These are phyloP conservation scores for Holacanthus passer DNA, from an alignment of 2,113 vertebrate species.

Conservation along the genomic window DNA sequence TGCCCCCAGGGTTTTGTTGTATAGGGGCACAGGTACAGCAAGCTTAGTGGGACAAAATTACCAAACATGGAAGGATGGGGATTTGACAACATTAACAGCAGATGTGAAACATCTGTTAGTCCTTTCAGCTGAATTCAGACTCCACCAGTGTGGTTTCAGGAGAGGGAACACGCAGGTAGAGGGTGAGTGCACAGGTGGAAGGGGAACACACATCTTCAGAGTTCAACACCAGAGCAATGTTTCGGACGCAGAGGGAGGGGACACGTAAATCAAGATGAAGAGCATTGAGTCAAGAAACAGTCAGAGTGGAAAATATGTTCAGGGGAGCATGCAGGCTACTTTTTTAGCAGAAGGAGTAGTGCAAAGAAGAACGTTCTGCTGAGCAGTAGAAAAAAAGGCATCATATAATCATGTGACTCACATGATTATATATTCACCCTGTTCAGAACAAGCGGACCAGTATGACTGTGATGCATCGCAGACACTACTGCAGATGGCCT, in stretches of 20 bases:
- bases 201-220: background rate
- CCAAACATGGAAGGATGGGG: background rate
- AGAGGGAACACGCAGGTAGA: too few relatives aligned
- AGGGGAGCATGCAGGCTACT: background rate
- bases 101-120: conserved; percentile 1
- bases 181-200: background rate
- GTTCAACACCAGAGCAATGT: background rate
- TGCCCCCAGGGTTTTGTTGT: conserved; percentile 7
- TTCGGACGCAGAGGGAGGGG: background rate
- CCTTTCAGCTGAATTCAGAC: background rate
- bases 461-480: background rate
- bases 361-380: conserved; percentile 21
- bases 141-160: too few relatives aligned
- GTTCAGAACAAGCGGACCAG: conserved; percentile 4
- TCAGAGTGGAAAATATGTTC: conserved; percentile 8
- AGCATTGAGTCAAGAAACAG: conserved; percentile 8
- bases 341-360: conserved; percentile 16
- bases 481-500: background rate
- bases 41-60: conserved; percentile 2
- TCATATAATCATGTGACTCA: conserved; percentile 43
- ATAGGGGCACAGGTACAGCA: background rate
- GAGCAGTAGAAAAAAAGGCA: conserved; percentile 2
- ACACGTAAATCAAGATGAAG: conserved; percentile 41
- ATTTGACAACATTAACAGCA: background rate
- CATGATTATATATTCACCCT: conserved; percentile 34